Conservation (phyloP, 2,888 invertebrate genomes). For the Dicranocentrus wangi region DNA sequence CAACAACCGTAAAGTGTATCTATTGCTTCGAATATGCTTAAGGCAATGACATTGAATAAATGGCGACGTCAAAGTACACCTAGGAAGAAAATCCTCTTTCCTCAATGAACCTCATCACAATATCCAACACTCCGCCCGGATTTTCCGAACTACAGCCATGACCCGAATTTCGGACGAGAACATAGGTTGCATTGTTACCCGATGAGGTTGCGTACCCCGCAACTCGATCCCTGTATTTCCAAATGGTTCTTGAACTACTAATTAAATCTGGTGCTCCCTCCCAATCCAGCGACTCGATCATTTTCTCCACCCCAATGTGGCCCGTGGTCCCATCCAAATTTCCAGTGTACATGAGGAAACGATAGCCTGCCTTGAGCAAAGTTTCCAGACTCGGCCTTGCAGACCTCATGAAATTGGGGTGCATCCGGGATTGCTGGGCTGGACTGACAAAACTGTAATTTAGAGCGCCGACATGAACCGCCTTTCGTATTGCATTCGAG, state of each 20-base stretch:
- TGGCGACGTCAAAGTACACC: no score
- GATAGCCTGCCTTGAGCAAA: constrained; percentile 10
- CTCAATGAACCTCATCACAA: constrained; percentile 4
- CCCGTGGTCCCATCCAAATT: constrained; percentile 26
- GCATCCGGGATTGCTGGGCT: constrained; percentile 13
- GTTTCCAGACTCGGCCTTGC: not conserved
- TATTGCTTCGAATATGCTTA: no score
- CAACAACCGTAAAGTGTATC: no score
- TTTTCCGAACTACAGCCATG: constrained; percentile 25
- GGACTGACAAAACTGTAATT: not conserved
- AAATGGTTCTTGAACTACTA: constrained; percentile 6
- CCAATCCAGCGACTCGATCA: constrained; percentile 22
- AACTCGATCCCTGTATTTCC: constrained; percentile 7
- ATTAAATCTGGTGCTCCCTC: constrained; percentile 17
- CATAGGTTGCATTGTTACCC: constrained; percentile 1
- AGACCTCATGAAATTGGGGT: constrained; percentile 13
- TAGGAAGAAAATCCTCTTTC: no score
- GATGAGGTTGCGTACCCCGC: constrained; percentile 11
- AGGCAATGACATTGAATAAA: no score
- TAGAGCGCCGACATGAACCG: constrained; percentile 42
- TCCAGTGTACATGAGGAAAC: constrained; percentile 21
- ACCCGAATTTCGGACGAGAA: constrained; percentile 27
- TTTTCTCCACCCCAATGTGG: constrained; percentile 18
- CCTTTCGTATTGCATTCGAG: constrained; percentile 4
- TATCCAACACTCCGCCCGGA: not conserved